Percentiles rank a stretch among this genome's conserved stretches.
These are phyloP conservation scores for Aeoliscus strigatus DNA, from an alignment of 2,797 vertebrate genomes.

Conservation along the genomic window DNA sequence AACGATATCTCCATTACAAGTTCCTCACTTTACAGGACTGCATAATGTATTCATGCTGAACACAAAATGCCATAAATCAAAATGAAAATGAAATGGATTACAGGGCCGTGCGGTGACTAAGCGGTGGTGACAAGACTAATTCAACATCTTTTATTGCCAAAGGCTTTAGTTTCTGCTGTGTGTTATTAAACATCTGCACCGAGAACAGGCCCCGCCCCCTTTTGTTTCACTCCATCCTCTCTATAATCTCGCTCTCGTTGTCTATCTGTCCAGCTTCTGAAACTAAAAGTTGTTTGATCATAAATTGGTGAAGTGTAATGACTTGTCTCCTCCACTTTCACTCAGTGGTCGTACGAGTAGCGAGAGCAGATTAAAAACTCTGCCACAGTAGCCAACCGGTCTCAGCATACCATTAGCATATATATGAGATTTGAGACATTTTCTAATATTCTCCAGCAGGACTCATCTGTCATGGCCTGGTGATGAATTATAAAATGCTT, in stretches of 20 bases:
- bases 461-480: slow-evolving; percentile 98
- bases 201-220: slow-evolving; percentile 79
- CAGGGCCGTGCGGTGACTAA: slow-evolving; percentile 45
- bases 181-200: slow-evolving; percentile 83
- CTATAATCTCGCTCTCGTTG: slow-evolving; percentile 37
- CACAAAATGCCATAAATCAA: slow-evolving; percentile 81
- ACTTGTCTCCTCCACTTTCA: slow-evolving; percentile 95
- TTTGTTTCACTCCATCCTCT: slow-evolving; percentile 54
- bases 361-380: slow-evolving; percentile 97
- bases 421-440: slow-evolving; percentile 99
- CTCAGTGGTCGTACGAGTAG: slow-evolving; percentile 83
- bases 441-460: slow-evolving; percentile 99
- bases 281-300: slow-evolving; percentile 93
- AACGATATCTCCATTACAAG: slow-evolving; percentile 82
- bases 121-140: slow-evolving; percentile 78
- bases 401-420: slow-evolving; percentile 99
- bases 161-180: slow-evolving; percentile 81
- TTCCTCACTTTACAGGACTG: slow-evolving; percentile 63
- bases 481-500: slow-evolving; percentile 99
- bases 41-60: slow-evolving; percentile 76
- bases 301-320: slow-evolving; percentile 92
- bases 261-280: slow-evolving; percentile 65
- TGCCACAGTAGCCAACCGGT: slow-evolving; percentile 83
- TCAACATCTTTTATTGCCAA: slow-evolving; percentile 81
- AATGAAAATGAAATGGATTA: slow-evolving; percentile 76